Base-by-base conservation (phyloP, 2,888 invertebrate genomes). In the Philopedon plagiatum region DNA sequence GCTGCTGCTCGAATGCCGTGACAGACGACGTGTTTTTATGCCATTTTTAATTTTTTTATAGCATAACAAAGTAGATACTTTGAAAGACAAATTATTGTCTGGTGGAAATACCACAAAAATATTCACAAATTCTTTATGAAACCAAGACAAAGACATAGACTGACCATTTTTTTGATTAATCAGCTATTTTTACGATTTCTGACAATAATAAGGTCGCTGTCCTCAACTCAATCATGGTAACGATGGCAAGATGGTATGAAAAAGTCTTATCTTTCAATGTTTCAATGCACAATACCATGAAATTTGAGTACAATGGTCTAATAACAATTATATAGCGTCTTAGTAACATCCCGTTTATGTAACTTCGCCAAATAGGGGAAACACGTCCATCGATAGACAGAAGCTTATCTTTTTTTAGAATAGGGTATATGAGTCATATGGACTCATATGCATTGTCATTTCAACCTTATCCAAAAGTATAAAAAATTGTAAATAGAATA, bases 291-390 rank as follows among this genome's bases (percentile, higher is more conserved):
- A 32, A 66, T 19, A 58, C 66, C 66, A 46, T 66, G 66, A 66
- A 66, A 58, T 23, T n/a, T 21, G 65, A 56, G 65, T 29, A 66
- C 58, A 66, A 57, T 58, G 57, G 66, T 66, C 66, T 66, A 57
- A 66, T 58, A 58, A 66, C 66, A 57, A 46, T 66, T 66, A 29
- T 29, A 29, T 66, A 58, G 46, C 37, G 65, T 23, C 44, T 23
- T 46, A 11, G 46, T 46, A 44, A 44, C 21, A 21, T 21, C 11
- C 21, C 21, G 11, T 11, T 21, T 46, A n/a, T 21, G 11, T 21
- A 21, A 21, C 46, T 1, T 51, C 26, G 23, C 23, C 13, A 26
- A 51, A 26, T 26, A 23, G 26, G 49, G 26, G 13, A 51, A 13
- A 23, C 26, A 51, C 49, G 26, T 51, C n/a, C n/a, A n/a, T n/a